phyloP scores from a whole-genome alignment of 2,888 invertebrate genomes.

The Lomographa bimaculata region DNA sequence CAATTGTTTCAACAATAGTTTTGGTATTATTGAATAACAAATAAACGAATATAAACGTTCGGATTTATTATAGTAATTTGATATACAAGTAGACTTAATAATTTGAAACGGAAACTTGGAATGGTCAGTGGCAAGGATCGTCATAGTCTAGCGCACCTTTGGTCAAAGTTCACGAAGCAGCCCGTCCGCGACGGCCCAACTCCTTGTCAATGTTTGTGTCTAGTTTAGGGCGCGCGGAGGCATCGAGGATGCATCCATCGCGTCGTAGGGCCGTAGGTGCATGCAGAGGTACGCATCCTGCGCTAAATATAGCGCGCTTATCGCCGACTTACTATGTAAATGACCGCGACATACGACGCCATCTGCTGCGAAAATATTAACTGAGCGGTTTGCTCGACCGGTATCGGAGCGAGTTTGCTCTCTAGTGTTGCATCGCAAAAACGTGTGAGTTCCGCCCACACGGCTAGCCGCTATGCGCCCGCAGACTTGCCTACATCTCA shows the following conservation, averaged over 20 bases:
- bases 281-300: conserved; percentile 51
- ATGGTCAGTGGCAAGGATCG: no score
- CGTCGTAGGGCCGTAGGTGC: conserved; percentile 57
- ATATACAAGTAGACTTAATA: no score
- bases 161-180: conserved; percentile 2
- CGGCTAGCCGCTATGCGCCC: conserved; percentile 24
- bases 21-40: no score
- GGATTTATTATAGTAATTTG: no score
- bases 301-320: conserved; percentile 81
- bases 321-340: conserved; percentile 80
- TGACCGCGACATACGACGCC: conserved; percentile 76
- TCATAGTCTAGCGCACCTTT: neutral
- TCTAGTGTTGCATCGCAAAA: conserved; percentile 60
- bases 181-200: neutral
- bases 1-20: no score
- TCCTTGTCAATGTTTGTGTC: neutral
- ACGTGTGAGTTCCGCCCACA: conserved; percentile 70
- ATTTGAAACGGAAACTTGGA: no score
- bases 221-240: conserved; percentile 15
- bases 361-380: conserved; percentile 76
- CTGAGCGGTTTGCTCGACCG: conserved; percentile 59
- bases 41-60: no score
- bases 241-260: conserved; percentile 26
- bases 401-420: conserved; percentile 55
- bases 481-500: conserved; percentile 15